Evolutionary conservation across 2,888 invertebrate genomes (phyloP), one percentile per base, ranked within the genome.

Genomic region (Liposcelis brunnea): DNA sequence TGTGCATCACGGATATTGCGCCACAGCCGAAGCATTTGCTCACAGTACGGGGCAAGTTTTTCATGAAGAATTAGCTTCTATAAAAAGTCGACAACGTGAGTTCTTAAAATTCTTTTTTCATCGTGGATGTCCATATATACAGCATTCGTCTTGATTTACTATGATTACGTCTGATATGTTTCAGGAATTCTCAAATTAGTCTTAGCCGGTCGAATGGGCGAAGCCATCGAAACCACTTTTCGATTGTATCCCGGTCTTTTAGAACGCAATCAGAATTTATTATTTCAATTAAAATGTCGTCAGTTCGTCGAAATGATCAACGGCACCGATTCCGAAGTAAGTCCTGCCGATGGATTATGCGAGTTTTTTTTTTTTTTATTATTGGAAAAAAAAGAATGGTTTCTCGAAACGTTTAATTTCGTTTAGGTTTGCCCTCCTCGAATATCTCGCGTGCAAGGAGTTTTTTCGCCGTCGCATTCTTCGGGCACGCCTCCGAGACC

Each of bases 251-350:
- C 97, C 2, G 86, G 84, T n/a, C 74, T 97, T 50, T 69, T 97
- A 59, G 91, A 94, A 63, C 74, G 77, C 47, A 86, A 94, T 67
- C 78, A 77, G 55, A 89, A 91, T 65, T 74, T 97, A 56, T 72
- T 90, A 62, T 95, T 98, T 68, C 81, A 87, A 72, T 76, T 97
- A 58, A 94, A 94, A 67, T 94, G 94, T 61, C 80, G 97, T 50
- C 95, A 98, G 70, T 98, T 98, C 68, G 86, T 97, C 33, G 97
- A 98, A 69, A 94, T 95, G 91, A 89, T 97, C 52, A 86, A 86
- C 64, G 90, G 90, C 48, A 78, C 84, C 46, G 89, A 90, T 65
- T 73, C 78, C 38, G 83, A 77, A 64, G 75, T 72, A 67, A 26
- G 26, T n/a, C n/a, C n/a, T n/a, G n/a, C n/a, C n/a, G n/a, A n/a